Percentiles rank a stretch among this genome's conserved stretches.
phyloP scores from a whole-genome alignment of 2,888 invertebrate species.

The Dorcus hopei region DNA sequence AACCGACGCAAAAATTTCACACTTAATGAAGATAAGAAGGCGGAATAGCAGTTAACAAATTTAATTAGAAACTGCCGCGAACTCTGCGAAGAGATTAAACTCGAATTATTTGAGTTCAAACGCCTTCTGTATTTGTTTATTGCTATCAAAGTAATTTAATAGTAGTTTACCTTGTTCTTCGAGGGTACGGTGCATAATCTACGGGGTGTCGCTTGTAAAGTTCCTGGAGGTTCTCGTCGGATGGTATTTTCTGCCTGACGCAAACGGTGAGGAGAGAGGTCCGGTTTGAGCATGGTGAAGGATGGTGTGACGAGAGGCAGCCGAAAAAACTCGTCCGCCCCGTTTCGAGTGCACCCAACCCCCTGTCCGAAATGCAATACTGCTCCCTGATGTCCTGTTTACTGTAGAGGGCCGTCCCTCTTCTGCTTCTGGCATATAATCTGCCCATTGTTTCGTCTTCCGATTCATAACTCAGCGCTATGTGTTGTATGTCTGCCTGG shows the following conservation, averaged over 20 bases:
- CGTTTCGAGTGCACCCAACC: slow-evolving; percentile 77
- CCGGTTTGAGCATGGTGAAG: slow-evolving; percentile 64
- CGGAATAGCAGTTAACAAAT: no score
- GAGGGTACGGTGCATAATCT: slow-evolving; percentile 78
- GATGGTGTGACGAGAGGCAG: slow-evolving; percentile 74
- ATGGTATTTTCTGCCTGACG: slow-evolving; percentile 80
- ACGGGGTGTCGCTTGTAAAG: slow-evolving; percentile 51
- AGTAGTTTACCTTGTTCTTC: slow-evolving; percentile 59
- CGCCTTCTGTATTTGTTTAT: no score
- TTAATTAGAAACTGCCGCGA: no score
- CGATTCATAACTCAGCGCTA: slow-evolving; percentile 73
- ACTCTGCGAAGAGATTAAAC: no score
- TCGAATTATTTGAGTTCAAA: no score
- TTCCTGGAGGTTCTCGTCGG: slow-evolving; percentile 79
- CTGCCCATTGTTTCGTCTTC: slow-evolving; percentile 78
- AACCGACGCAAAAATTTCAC: no score
- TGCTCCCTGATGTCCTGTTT: slow-evolving; percentile 89
- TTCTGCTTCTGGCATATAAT: slow-evolving; percentile 58
- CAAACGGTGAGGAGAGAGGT: slow-evolving; percentile 81
- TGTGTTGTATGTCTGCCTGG: slow-evolving; percentile 68
- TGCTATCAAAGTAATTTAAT: no score
- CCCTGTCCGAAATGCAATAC: slow-evolving; percentile 90
- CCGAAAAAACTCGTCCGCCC: slow-evolving; percentile 71
- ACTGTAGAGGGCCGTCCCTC: slow-evolving; percentile 67
- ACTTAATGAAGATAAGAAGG: no score